Evolutionary conservation across 1,140 invertebrate genomes (phyloP).

Genomic region (Hypothenemus hampei): DNA sequence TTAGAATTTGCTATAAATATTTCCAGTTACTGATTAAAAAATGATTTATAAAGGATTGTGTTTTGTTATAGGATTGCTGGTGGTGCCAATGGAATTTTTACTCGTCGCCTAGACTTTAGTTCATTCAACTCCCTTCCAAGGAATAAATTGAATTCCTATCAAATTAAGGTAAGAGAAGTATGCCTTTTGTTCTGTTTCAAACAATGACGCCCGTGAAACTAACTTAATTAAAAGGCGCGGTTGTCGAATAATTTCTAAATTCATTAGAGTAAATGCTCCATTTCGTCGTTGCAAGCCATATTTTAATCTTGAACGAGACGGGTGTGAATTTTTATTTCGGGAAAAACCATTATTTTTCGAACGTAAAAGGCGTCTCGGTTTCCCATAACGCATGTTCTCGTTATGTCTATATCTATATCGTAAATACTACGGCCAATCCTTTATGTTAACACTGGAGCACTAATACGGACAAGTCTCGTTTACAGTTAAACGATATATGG

Average conservation of each 20-base stretch:
- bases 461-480: conserved; percentile 8
- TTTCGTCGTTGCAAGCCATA: too few species aligned
- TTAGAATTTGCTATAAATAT: too few species aligned
- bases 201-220: conserved; percentile 8
- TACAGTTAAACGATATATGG: conserved; percentile 13
- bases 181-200: conserved; percentile 29
- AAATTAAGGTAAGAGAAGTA: conserved; percentile 82
- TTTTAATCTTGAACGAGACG: too few species aligned
- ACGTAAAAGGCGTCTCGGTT: too few species aligned
- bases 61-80: conserved; percentile 70
- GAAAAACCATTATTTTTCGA: too few species aligned
- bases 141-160: conserved; percentile 96
- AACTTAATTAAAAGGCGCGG: conserved; percentile 19
- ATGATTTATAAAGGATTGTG: not conserved
- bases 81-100: conserved; percentile 85
- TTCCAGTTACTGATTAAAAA: too few species aligned
- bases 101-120: conserved; percentile 85
- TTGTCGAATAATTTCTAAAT: conserved; percentile 1
- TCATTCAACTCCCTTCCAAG: conserved; percentile 90
- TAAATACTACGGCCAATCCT: conserved; percentile 13
- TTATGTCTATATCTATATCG: conserved; percentile 14
- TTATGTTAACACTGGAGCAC: conserved; percentile 6
- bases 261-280: too few species aligned
- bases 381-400: conserved; percentile 14
- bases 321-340: too few species aligned